Base-by-base conservation (phyloP, 2,888 invertebrate species). In the Xylophagus ater region DNA sequence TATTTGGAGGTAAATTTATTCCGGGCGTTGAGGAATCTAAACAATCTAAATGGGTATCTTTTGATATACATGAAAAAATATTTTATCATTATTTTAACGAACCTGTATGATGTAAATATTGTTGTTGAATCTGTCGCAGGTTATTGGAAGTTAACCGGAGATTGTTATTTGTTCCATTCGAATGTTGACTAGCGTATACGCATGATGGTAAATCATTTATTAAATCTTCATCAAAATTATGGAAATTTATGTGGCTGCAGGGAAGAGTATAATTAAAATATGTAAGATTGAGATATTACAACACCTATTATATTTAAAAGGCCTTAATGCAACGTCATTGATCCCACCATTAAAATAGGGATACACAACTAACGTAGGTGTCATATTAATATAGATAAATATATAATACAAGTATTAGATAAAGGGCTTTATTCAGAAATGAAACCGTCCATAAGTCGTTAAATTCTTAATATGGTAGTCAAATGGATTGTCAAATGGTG, bases 191-290 rank as follows among this genome's bases (percentile, higher is more conserved):
- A 49, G 62, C 86, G 60, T 85, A 87, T 41, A 84, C 81, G 60
- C 87, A 87, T 26, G 85, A 84, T 1, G 85, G 85, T 49, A 87
- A 67, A 51, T 87, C 86, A 4, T 75, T 66, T 10, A 81, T 72
- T 53, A 74, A 63, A 56, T 78, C 74, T 43, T 62, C 64, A 26
- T 63, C 65, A 34, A 62, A 65, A 42, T 57, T 59, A 38, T 63
- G 65, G 44, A 63, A 65, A 12, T 60, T 59, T 13, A 63, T 46
- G 31, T 63, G 62, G 31, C 63, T 65, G 44, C 21, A 47, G 47
- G 15, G 2, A 14, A 33, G 26, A 17, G 20, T 31, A 25, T 19
- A 18, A 34, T 23, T 12, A n/a, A n/a, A n/a, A n/a, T n/a, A n/a
- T n/a, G n/a, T n/a, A n/a, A n/a, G n/a, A n/a, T n/a, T n/a, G n/a